A percentile compares a stretch with the other conserved stretches of the same genome.
Evolutionary conservation across 1,140 invertebrate genomes (phyloP).

Genomic region (Pogonognathellus flavescens): DNA sequence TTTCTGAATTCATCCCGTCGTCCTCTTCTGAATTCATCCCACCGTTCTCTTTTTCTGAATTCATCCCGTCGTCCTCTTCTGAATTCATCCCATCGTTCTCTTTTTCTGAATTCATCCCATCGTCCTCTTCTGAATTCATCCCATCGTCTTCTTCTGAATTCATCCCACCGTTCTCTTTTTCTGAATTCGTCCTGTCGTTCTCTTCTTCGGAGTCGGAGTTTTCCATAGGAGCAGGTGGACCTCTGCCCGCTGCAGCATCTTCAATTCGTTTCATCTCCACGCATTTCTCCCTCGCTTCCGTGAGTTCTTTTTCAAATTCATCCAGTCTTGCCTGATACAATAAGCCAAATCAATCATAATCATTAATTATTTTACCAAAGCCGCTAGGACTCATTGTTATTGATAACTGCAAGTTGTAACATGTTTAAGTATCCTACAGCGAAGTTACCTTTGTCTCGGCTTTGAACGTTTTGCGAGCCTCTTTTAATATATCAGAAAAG

Average conservation of each 20-base stretch:
- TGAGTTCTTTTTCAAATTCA: constrained; percentile 60
- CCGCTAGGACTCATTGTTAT: too few species aligned
- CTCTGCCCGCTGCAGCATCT: constrained; percentile 18
- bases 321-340: constrained; percentile 57
- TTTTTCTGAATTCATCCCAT: too few species aligned
- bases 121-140: too few species aligned
- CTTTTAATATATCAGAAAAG: constrained; percentile 56
- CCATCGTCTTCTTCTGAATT: too few species aligned
- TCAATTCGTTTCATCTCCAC: constrained; percentile 51
- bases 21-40: too few species aligned
- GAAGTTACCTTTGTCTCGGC: constrained; percentile 60
- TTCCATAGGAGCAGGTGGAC: background rate
- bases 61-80: background rate
- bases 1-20: too few species aligned
- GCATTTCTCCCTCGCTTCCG: constrained; percentile 52
- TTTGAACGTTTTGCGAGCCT: constrained; percentile 50
- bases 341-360: background rate
- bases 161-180: too few species aligned
- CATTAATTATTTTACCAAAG: too few species aligned
- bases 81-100: background rate
- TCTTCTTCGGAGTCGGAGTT: background rate
- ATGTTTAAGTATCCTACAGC: too few species aligned
- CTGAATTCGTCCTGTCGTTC: constrained; percentile 12
- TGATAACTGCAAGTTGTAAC: too few species aligned
- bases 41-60: background rate